Evolutionary conservation across 2,888 invertebrate species (phyloP), one percentile per base, ranked within the genome.

Genomic region (Trichogramma evanescens): DNA sequence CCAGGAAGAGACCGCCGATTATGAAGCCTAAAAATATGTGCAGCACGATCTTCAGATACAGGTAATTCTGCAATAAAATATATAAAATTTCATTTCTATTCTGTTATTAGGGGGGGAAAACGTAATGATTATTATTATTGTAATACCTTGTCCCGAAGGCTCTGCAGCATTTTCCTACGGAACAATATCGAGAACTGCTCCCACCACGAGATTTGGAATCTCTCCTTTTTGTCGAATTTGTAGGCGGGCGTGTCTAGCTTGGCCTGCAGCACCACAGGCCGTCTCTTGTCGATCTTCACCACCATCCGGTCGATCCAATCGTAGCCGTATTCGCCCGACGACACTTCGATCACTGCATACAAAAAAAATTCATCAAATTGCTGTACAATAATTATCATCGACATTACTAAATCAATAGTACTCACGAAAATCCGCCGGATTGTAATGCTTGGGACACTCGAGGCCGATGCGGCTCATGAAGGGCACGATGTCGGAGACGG

Each of bases 341-440:
- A 87, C 5, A 91, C 87, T 80, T 92, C 92, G 65, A 92, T 87
- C 59, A 91, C 91, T 90, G 72, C 4, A 80, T 78, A 65, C 65
- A 63, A 59, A 65, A 56, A 58, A 52, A 60, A 54, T 60, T 43
- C 40, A 46, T 43, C 40, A 26, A 4, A 49, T 50, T 50, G 39
- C 4, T 43, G 43, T 45, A 38, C 7, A 6, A 6, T 38, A 38
- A n/a, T 7, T 40, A 44, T 45, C 46, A 43, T 13, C 13, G 41
- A 42, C 8, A 46, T 6, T 40, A 5, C 10, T 38, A 8, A 50
- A 56, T 38, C 40, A 26, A 48, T 3, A 56, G n/a, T 8, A 80
- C 86, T 86, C 79, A 95, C 95, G 86, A 78, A 95, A 97, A 80
- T 97, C 97, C 5, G 96, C 95, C 0, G 97, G 97, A 78, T 96